A percentile compares a stretch with the other conserved stretches of the same genome.
Evolutionary conservation across 2,797 vertebrate species (phyloP).

Genomic region (Tamandua tetradactyla): DNA sequence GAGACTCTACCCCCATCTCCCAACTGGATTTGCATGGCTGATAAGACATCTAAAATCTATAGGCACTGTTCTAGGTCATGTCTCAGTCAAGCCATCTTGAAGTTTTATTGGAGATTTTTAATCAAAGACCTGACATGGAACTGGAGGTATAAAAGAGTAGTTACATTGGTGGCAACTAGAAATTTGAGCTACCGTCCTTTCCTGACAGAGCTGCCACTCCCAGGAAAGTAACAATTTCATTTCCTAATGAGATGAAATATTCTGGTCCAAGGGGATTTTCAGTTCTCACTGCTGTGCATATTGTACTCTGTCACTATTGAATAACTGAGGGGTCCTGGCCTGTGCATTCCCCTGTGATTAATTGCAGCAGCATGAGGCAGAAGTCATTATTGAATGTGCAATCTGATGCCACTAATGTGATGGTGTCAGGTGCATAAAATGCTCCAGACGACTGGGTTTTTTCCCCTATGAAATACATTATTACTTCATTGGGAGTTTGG

Average conservation of each 20-base stretch:
- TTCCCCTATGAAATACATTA: conserved; percentile 41
- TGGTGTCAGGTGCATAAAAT: conserved; percentile 65
- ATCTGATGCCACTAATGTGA: conserved; percentile 47
- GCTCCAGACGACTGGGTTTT: not conserved
- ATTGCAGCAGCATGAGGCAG: conserved; percentile 54
- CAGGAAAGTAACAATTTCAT: conserved; percentile 54
- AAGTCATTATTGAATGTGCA: conserved; percentile 55
- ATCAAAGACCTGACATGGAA: conserved; percentile 49
- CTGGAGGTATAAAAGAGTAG: conserved; percentile 7
- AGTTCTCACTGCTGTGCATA: conserved; percentile 16
- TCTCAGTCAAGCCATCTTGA: not conserved
- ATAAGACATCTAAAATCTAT: not conserved
- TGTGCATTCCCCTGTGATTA: conserved; percentile 42
- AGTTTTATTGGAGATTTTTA: conserved; percentile 51
- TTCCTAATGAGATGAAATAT: conserved; percentile 53
- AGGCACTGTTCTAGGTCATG: not conserved
- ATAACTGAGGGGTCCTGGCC: conserved; percentile 14
- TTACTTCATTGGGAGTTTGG: conserved; percentile 60
- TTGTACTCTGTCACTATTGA: not conserved
- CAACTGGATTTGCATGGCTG: not conserved
- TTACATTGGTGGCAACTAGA: conserved; percentile 49
- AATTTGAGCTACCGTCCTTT: conserved; percentile 38
- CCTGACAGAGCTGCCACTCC: conserved; percentile 36
- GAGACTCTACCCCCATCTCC: not conserved
- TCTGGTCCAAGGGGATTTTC: conserved; percentile 46